These are phyloP conservation scores for Synergus japonicus DNA, from an alignment of 2,888 invertebrate genomes.

Conservation along the genomic window DNA sequence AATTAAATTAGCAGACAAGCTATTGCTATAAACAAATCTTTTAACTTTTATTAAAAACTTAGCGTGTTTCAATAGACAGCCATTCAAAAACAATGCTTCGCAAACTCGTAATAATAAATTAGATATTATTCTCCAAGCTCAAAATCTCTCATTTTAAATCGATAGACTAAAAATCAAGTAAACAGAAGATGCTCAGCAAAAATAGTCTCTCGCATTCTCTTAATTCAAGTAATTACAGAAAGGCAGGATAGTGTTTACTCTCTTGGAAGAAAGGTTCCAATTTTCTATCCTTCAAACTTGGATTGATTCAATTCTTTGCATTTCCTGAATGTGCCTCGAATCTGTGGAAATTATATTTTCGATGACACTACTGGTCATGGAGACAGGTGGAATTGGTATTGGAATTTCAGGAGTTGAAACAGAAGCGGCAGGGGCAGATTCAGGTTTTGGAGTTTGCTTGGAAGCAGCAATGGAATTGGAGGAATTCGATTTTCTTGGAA, in stretches of 20 bases:
- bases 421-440: background rate
- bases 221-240: background rate
- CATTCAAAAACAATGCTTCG: no score
- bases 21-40: no score
- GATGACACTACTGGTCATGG: conserved; percentile 42
- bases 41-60: no score
- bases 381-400: conserved; percentile 38
- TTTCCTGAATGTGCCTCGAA: conserved; percentile 49
- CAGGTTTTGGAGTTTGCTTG: conserved; percentile 34
- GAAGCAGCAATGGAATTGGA: conserved; percentile 48
- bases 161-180: no score
- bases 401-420: conserved; percentile 36
- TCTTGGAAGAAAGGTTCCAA: background rate
- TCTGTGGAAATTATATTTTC: conserved; percentile 48
- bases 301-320: conserved; percentile 53
- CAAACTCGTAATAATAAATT: no score
- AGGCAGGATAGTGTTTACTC: background rate
- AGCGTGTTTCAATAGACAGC: no score
- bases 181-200: no score
- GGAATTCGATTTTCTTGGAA: conserved; percentile 55
- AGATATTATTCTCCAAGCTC: no score
- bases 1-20: no score
- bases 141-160: no score
- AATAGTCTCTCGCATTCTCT: no score
- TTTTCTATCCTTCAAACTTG: conserved; percentile 44